Evolutionary conservation across 2,113 vertebrate genomes (phyloP), one percentile per base, ranked within the genome.

Genomic region (Pedionomus torquatus): DNA sequence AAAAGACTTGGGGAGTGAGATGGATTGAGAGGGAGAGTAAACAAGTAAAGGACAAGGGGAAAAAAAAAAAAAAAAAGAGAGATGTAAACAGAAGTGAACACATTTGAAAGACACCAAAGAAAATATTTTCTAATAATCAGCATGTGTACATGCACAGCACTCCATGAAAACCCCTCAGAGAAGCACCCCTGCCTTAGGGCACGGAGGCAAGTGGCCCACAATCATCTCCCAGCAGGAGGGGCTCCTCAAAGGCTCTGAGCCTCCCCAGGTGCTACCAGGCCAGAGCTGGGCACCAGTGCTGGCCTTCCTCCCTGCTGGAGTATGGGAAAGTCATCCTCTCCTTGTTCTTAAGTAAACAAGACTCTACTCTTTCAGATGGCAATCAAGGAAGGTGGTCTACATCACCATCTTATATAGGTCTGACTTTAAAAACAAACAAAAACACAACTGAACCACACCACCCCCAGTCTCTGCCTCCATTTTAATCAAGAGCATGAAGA

Each of bases 241-340:
- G 61, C 39, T 70, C 30, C 28, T 65, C 1, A 16, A 33, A 10
- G 3, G 0, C 68, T 9, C 31, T 2, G 1, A 5, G 26, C 30
- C 51, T 2, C 28, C 64, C 28, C 64, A 55, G 11, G 9, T 15
- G 51, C 7, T 35, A 16, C 6, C 35, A 17, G 65, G 31, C 6
- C 21, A 35, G n/a, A 70, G 82, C 43, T 31, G 43, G 52, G n/a
- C 68, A 31, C 7, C 41, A 10, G 3, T 1, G 13, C 41, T 3
- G 12, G 37, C 6, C 61, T 23, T 6, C 60, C 24, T n/a, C 46
- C 25, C 8, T 19, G 4, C 31, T 2, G 11, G 8, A 35, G 13
- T 1, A 5, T 0, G 2, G n/a, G 13, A 18, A 10, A 28, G 21
- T 17, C 60, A 26, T 7, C 8, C 10, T 13, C 37, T 17, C 4